Base-by-base conservation (phyloP, 1,140 invertebrate genomes). In the Lysiphlebus fabarum region DNA sequence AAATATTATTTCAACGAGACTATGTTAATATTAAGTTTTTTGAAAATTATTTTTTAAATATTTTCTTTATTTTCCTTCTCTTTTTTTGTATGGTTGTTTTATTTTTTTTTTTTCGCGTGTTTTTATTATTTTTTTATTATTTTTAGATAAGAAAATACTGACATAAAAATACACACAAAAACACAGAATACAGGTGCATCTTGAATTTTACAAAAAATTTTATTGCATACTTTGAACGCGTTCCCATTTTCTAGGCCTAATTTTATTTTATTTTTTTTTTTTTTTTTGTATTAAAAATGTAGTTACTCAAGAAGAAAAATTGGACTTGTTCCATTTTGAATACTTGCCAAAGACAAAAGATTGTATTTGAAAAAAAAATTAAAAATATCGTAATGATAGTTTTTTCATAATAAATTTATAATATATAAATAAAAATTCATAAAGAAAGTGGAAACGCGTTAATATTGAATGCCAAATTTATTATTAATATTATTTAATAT, bases 301-400 rank as follows among this genome's bases (percentile, higher is more conserved):
- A 26, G 17, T 26, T 26, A 26, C 17, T 26, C 17, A 26, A 26
- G 17, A 26, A 4, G 36, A 33, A 11, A 11, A 51, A 5, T 51
- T 51, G 49, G 49, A 51, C 36, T 3, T 11, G 49, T 51, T 51
- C 49, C 49, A 51, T 51, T 51, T 51, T 10, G 49, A 51, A 51
- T 51, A 7, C 49, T 37, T 12, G 49, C 49, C 49, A 51, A 51
- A 51, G 49, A 51, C 49, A 51, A 37, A 51, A 51, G 11, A 51
- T 36, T 51, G n/a, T 38, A 51, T 51, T 38, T 14, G 10, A 12
- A 51, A n/a, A n/a, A 26, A n/a, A 47, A 36, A 12, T 37, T 38
- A n/a, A 12, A 34, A 6, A 51, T 38, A 38, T 51, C 5, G 34
- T 37, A 33, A 51, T 26, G 17, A 51, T 33, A 34, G 34, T 36